These are phyloP conservation scores for Hephaestus fuliginosus DNA, from an alignment of 2,797 vertebrate genomes.

Conservation along the genomic window DNA sequence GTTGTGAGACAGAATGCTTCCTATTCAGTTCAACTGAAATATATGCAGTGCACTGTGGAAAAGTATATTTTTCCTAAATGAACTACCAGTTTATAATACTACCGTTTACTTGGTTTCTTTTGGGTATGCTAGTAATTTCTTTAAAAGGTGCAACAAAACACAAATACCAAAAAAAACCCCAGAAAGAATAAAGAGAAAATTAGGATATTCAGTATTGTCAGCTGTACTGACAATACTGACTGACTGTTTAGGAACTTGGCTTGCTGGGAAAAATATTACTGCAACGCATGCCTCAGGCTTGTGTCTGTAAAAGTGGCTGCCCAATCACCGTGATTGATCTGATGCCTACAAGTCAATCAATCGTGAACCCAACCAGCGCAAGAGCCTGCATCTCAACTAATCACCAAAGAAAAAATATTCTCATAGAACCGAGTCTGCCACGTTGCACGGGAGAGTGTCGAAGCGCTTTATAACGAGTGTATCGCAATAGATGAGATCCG, in stretches of 20 bases:
- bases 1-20: background rate
- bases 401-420: conserved; percentile 30
- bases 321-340: conserved; percentile 56
- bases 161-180: background rate
- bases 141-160: background rate
- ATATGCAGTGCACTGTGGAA: background rate
- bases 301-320: conserved; percentile 43
- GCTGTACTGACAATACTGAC: no score
- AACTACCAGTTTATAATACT: background rate
- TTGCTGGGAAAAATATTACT: conserved; percentile 11
- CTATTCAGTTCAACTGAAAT: background rate
- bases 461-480: conserved; percentile 55
- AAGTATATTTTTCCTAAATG: background rate
- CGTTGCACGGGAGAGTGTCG: conserved; percentile 24
- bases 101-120: background rate
- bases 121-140: background rate
- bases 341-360: conserved; percentile 58
- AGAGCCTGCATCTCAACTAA: conserved; percentile 39
- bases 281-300: conserved; percentile 24
- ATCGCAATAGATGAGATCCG: conserved; percentile 70
- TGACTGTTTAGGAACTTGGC: conserved; percentile 1
- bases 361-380: conserved; percentile 34
- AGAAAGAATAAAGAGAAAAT: background rate
- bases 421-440: conserved; percentile 10
- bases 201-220: background rate